phyloP scores from a whole-genome alignment of 2,888 invertebrate genomes.

The Flabesymbios commensalis region DNA sequence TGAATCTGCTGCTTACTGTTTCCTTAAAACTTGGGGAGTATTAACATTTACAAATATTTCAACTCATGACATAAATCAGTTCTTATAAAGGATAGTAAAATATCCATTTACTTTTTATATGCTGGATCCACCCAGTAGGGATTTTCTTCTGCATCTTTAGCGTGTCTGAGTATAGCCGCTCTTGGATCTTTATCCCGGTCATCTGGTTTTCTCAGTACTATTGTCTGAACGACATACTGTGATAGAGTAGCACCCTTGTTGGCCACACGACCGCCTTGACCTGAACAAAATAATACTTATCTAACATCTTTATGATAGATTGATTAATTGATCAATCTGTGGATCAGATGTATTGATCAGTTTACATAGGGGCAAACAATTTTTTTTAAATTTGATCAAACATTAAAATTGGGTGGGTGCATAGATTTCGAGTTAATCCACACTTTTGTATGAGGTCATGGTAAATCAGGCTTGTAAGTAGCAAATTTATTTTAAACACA shows the following conservation, averaged over 20 bases:
- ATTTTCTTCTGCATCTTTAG: conserved; percentile 93
- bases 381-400: too few species aligned
- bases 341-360: too few species aligned
- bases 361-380: too few species aligned
- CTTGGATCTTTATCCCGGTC: conserved; percentile 75
- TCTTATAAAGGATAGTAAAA: too few species aligned
- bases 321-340: too few species aligned
- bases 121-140: conserved; percentile 78
- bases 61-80: not conserved
- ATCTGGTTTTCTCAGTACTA: conserved; percentile 81
- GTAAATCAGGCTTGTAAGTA: too few species aligned
- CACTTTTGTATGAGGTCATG: too few species aligned
- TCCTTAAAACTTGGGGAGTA: too few species aligned
- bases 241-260: conserved; percentile 94
- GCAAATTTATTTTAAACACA: too few species aligned
- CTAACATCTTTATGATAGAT: not conserved
- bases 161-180: conserved; percentile 91
- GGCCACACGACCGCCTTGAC: conserved; percentile 85
- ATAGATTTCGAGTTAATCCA: too few species aligned
- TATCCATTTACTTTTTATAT: conserved; percentile 43
- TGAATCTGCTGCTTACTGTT: too few species aligned
- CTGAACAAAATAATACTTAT: conserved; percentile 41
- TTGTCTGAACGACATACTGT: conserved; percentile 92
- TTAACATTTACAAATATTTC: not conserved
- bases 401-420: too few species aligned